A percentile compares a stretch with the other conserved stretches of the same genome.
Conservation (phyloP, 2,113 vertebrate species). For the Manacus vitellinus region DNA sequence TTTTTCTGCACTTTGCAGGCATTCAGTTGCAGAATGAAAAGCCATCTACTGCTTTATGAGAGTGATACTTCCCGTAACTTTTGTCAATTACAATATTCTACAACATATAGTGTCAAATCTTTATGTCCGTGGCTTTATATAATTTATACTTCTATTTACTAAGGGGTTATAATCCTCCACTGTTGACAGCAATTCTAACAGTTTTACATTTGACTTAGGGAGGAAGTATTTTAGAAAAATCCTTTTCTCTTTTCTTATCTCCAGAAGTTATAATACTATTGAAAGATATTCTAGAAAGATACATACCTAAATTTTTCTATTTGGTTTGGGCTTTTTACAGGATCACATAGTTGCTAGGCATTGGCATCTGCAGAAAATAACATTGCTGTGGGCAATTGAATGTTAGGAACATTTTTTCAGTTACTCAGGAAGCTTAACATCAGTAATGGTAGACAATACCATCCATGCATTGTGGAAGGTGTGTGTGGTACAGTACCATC, state of each 20-base stretch:
- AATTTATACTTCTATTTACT: not conserved
- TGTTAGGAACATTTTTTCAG: not conserved
- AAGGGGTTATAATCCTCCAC: not conserved
- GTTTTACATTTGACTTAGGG: not conserved
- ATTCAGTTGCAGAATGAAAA: not conserved
- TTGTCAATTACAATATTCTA: not conserved
- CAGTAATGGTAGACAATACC: not conserved
- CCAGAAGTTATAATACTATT: not conserved
- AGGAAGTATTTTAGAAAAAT: not conserved
- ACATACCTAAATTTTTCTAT: not conserved
- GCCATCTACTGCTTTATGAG: not conserved
- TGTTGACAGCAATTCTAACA: not conserved
- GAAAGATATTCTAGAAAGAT: not conserved
- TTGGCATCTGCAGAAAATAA: not conserved
- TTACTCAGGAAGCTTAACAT: not conserved
- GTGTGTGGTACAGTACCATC: not conserved
- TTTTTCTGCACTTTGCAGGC: not conserved
- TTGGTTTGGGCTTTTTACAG: not conserved
- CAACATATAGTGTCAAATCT: not conserved
- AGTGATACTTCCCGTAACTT: not conserved
- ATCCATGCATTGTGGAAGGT: not conserved
- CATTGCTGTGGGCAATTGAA: not conserved
- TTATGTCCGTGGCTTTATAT: accelerated
- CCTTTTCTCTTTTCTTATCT: not conserved
- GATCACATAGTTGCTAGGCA: not conserved